Evolutionary conservation across 2,113 vertebrate genomes (phyloP).

Genomic region (Tor tambroides): DNA sequence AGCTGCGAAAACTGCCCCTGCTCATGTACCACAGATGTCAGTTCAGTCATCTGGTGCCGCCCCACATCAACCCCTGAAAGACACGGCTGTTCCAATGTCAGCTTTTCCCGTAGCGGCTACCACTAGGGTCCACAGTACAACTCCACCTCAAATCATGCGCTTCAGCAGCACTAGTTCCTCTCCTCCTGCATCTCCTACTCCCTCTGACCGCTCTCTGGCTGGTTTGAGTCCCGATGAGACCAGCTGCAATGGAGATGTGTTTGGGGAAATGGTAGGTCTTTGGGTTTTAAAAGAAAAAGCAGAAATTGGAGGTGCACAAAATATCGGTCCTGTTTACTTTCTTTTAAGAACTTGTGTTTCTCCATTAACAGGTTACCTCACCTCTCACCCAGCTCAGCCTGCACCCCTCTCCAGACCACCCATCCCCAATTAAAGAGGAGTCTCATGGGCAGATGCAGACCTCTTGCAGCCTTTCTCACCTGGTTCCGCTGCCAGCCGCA

Average conservation of each 20-base stretch:
- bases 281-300: no score
- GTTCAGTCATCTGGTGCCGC: constrained; percentile 34
- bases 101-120: constrained; percentile 77
- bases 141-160: constrained; percentile 79
- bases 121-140: constrained; percentile 58
- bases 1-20: constrained; percentile 57
- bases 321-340: no score
- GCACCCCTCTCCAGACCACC: constrained; percentile 78
- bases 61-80: constrained; percentile 41
- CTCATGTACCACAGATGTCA: constrained; percentile 61
- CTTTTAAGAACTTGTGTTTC: constrained; percentile 4
- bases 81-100: constrained; percentile 73
- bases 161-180: constrained; percentile 93
- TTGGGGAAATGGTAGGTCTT: constrained; percentile 88
- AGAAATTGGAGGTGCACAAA: no score
- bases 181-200: constrained; percentile 90
- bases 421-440: constrained; percentile 85
- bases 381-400: constrained; percentile 91
- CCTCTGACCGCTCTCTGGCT: constrained; percentile 85
- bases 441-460: constrained; percentile 53
- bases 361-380: constrained; percentile 78
- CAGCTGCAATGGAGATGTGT: constrained; percentile 86
- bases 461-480: constrained; percentile 66
- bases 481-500: neutral
- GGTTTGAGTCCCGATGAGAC: constrained; percentile 89